Percentiles rank a stretch among this genome's conserved stretches.
Evolutionary conservation across 1,140 invertebrate species (phyloP).

Genomic region (Lamellibrachia luymesi): DNA sequence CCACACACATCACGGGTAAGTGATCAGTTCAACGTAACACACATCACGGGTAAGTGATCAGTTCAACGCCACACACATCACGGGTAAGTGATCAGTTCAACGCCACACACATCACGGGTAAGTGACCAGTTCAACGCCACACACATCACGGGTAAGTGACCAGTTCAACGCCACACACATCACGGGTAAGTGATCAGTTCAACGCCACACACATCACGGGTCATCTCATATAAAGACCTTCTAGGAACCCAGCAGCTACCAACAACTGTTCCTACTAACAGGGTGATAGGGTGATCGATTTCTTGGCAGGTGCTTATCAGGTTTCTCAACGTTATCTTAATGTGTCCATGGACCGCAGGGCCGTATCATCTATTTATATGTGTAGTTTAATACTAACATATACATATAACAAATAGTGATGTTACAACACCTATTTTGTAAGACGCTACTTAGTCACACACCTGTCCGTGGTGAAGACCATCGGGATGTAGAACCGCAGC

Average conservation of each 20-base stretch:
- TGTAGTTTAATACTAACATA: background rate
- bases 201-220: slow-evolving; percentile 12
- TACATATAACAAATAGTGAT: background rate
- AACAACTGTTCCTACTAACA: too few species aligned
- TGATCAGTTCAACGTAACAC: slow-evolving; percentile 23
- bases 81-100: slow-evolving; percentile 23
- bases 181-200: slow-evolving; percentile 22
- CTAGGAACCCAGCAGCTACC: too few species aligned
- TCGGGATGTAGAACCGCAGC: slow-evolving; percentile 24
- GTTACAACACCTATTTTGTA: background rate
- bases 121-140: slow-evolving; percentile 22
- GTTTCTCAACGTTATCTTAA: too few species aligned
- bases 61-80: slow-evolving; percentile 19
- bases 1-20: slow-evolving; percentile 17
- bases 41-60: slow-evolving; percentile 19
- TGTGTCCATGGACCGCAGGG: too few species aligned
- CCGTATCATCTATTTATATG: background rate
- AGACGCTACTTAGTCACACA: background rate
- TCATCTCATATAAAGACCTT: background rate
- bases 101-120: slow-evolving; percentile 19
- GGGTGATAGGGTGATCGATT: too few species aligned
- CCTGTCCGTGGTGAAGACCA: slow-evolving; percentile 20
- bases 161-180: slow-evolving; percentile 22
- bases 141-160: slow-evolving; percentile 16
- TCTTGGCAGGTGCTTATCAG: too few species aligned